phyloP scores from a whole-genome alignment of 1,140 invertebrate genomes.

The Episyrphus balteatus region DNA sequence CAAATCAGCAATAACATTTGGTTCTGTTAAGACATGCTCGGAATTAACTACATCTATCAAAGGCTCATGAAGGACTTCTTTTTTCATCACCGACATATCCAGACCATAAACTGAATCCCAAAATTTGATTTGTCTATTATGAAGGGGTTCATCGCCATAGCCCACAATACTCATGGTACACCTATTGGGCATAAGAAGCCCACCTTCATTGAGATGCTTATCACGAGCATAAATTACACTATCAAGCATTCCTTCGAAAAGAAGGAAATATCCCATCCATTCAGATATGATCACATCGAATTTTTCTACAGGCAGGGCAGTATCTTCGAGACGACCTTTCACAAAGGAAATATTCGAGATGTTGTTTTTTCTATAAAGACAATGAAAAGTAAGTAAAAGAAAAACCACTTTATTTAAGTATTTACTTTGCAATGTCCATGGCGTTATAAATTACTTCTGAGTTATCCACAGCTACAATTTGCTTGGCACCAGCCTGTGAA shows the following conservation, averaged over 20 bases:
- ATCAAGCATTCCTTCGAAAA: conserved; percentile 98
- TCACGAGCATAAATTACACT: conserved; percentile 85
- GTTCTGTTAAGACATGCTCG: conserved; percentile 64
- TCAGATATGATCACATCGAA: conserved; percentile 96
- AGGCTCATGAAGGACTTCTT: conserved; percentile 80
- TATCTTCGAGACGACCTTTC: conserved; percentile 81
- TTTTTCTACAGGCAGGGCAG: conserved; percentile 63
- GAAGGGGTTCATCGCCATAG: conserved; percentile 71
- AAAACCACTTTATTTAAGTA: not conserved
- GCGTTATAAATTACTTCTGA: conserved; percentile 74
- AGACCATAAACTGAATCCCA: conserved; percentile 97
- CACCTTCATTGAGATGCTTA: conserved; percentile 58
- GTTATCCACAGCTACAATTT: conserved; percentile 87
- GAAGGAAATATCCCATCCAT: conserved; percentile 99
- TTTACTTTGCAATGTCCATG: conserved; percentile 58
- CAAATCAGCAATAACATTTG: conserved; percentile 53
- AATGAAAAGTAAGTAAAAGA: not conserved
- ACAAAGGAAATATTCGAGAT: conserved; percentile 51
- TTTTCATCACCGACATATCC: conserved; percentile 90
- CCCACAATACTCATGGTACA: conserved; percentile 83
- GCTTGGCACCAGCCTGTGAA: conserved; percentile 80
- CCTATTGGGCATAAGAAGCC: conserved; percentile 73
- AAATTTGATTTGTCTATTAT: conserved; percentile 65
- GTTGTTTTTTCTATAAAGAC: conserved; percentile 47
- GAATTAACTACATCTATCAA: conserved; percentile 73